phyloP scores from a whole-genome alignment of 2,888 invertebrate genomes.

The Aleiodes alternator region DNA sequence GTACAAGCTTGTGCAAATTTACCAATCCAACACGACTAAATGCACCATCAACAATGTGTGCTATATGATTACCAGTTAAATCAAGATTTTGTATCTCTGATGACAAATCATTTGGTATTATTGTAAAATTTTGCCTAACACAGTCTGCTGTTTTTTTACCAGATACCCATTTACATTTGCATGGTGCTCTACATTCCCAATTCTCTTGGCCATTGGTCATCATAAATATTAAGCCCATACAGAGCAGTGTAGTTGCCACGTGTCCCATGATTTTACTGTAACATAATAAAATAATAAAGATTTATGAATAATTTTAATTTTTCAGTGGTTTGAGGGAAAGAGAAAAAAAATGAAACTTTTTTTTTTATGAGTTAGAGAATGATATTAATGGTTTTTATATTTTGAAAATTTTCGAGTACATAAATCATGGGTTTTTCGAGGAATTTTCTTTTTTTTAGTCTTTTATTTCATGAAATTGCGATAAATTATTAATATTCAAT shows the following conservation, averaged over 20 bases:
- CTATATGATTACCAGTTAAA: conserved; percentile 82
- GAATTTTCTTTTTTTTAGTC: too few species aligned
- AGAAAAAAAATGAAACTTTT: not conserved
- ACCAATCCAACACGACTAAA: conserved; percentile 83
- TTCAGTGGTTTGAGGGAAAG: not conserved
- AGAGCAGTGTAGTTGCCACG: conserved; percentile 59
- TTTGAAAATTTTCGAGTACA: not conserved
- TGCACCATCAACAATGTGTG: conserved; percentile 81
- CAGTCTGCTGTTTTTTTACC: conserved; percentile 92
- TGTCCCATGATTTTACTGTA: conserved; percentile 60
- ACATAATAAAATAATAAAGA: conserved; percentile 25
- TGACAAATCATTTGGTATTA: conserved; percentile 85
- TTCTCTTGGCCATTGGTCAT: conserved; percentile 76
- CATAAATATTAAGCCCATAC: conserved; percentile 66
- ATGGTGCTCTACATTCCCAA: conserved; percentile 81
- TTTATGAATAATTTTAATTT: conserved; percentile 5
- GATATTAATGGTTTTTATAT: too few species aligned
- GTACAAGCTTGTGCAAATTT: conserved; percentile 88
- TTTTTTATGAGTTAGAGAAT: not conserved
- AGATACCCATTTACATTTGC: conserved; percentile 90
- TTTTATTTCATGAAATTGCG: too few species aligned
- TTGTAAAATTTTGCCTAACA: conserved; percentile 80
- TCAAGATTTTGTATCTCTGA: conserved; percentile 81
- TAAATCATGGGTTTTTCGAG: too few species aligned
- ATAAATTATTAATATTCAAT: too few species aligned